phyloP scores from a whole-genome alignment of 1,140 invertebrate genomes.

The Pristionchus pacificus region DNA sequence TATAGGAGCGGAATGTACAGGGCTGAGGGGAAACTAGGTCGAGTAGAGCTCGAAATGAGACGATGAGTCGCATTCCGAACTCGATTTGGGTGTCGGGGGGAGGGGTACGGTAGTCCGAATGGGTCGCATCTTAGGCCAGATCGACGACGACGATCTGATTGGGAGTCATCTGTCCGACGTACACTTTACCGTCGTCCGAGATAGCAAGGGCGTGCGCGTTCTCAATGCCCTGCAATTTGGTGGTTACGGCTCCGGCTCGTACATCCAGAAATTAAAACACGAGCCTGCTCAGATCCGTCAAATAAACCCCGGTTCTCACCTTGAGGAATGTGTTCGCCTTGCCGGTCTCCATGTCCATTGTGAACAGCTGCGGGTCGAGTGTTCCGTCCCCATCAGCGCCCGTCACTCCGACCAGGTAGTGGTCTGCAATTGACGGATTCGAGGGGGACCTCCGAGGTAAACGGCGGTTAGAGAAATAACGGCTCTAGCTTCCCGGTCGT shows the following conservation, averaged over 20 bases:
- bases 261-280: no score
- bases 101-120: no score
- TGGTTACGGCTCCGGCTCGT: background rate
- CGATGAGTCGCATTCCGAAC: no score
- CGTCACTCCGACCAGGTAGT: conserved; percentile 54
- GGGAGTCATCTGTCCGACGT: conserved; percentile 46
- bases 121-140: background rate
- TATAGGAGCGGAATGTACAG: no score
- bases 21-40: no score
- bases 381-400: conserved; percentile 32
- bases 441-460: background rate
- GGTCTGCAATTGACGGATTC: conserved; percentile 38
- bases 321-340: conserved; percentile 50
- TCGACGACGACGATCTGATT: conserved; percentile 28
- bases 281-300: background rate
- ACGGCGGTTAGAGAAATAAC: no score
- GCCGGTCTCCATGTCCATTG: conserved; percentile 55
- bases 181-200: conserved; percentile 45
- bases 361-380: conserved; percentile 46
- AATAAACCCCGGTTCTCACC: conserved; percentile 30
- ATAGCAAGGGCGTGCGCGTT: conserved; percentile 50
- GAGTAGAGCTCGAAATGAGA: no score
- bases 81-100: background rate
- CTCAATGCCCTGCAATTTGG: conserved; percentile 42
- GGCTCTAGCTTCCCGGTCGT: no score